Percentiles rank a stretch among this genome's conserved stretches.
phyloP scores from a whole-genome alignment of 2,113 vertebrate species.

The Chlorodrepanis virens region DNA sequence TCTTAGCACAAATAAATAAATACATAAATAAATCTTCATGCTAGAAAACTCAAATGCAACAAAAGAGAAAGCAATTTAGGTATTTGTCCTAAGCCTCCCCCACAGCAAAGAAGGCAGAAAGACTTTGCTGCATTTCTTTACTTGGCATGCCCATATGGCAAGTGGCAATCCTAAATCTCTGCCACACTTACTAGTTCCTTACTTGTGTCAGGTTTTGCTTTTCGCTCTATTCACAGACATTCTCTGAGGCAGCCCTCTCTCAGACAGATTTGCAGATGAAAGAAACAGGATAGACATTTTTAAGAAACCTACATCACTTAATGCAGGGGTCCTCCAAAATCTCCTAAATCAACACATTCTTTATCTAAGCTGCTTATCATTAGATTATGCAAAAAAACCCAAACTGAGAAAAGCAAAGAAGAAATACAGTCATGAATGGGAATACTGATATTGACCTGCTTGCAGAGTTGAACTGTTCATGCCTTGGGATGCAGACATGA shows the following conservation, averaged over 20 bases:
- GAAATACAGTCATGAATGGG: accelerated
- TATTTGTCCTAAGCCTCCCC: not conserved
- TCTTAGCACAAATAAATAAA: not conserved
- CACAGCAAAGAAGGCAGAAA: not conserved
- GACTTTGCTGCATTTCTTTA: not conserved
- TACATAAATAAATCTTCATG: not conserved
- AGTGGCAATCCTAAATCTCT: not conserved
- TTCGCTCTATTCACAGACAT: not conserved
- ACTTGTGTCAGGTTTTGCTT: not conserved
- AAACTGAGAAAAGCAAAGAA: not conserved
- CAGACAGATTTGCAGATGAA: not conserved
- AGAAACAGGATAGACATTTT: not conserved
- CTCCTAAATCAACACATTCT: not conserved
- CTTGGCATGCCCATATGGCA: not conserved
- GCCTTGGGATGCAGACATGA: not conserved
- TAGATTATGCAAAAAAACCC: not conserved
- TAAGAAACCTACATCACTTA: not conserved
- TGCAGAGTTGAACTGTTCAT: not conserved
- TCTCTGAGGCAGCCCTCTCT: not conserved
- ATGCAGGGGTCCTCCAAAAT: not conserved
- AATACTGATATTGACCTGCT: not conserved
- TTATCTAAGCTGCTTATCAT: not conserved
- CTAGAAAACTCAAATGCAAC: not conserved
- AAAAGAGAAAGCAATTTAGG: not conserved
- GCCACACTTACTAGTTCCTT: not conserved